Percentiles rank a stretch among this genome's conserved stretches.
These are phyloP conservation scores for Cichladusa arquata DNA, from an alignment of 2,113 vertebrate genomes.

Conservation along the genomic window DNA sequence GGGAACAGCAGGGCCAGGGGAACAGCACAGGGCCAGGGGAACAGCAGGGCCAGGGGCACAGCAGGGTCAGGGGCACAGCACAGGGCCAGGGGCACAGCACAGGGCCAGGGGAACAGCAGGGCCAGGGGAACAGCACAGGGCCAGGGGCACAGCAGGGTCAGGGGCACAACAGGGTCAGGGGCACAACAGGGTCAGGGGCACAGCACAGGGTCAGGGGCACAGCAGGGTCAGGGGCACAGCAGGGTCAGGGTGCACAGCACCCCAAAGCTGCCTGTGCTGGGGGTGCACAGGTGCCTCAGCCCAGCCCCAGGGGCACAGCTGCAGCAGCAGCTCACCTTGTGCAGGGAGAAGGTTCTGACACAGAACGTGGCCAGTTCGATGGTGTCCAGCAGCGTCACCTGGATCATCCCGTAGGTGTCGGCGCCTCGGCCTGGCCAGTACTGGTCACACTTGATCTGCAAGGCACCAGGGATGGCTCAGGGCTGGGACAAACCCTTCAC, in stretches of 20 bases:
- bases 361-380: conserved; percentile 97
- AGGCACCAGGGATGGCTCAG: not conserved
- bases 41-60: too few species aligned
- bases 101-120: too few species aligned
- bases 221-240: too few species aligned
- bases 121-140: too few species aligned
- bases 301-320: rapidly evolving
- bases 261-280: rapidly evolving
- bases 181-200: too few species aligned
- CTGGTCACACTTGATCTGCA: conserved; percentile 96
- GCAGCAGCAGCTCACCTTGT: conserved; percentile 81
- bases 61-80: too few species aligned
- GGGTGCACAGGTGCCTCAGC: rapidly evolving
- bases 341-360: conserved; percentile 92
- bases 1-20: too few species aligned
- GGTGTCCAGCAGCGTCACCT: conserved; percentile 93
- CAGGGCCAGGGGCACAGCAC: too few species aligned
- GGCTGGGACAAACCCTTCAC: not conserved
- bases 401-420: conserved; percentile 96
- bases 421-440: conserved; percentile 96
- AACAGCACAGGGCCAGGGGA: too few species aligned
- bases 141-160: too few species aligned
- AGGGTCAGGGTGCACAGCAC: not conserved
- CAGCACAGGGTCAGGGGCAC: too few species aligned
- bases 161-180: too few species aligned